phyloP scores from a whole-genome alignment of 2,113 vertebrate species.

The Pangasianodon gigas region DNA sequence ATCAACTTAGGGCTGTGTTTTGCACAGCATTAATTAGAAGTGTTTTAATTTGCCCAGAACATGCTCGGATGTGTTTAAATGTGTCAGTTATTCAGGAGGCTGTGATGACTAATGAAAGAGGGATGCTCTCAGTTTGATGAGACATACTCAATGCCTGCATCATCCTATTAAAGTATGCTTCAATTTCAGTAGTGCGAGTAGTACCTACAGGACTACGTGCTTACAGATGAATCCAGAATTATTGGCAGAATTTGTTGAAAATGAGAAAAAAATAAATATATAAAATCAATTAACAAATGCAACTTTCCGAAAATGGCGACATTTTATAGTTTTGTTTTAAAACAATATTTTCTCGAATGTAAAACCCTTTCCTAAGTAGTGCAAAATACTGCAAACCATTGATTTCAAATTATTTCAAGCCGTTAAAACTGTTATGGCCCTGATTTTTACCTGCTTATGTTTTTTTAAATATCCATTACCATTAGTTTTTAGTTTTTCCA shows the following conservation, averaged over 20 bases:
- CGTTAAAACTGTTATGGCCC: background rate
- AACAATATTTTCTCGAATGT: background rate
- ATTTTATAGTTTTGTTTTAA: background rate
- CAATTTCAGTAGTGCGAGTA: background rate
- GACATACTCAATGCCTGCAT: constrained; percentile 8
- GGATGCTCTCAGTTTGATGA: constrained; percentile 48
- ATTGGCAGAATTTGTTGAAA: background rate
- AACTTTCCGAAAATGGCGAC: background rate
- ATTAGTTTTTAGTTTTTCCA: background rate
- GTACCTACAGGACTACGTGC: background rate
- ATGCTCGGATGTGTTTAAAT: constrained; percentile 68
- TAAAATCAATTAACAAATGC: background rate
- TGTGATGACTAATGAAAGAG: constrained; percentile 73
- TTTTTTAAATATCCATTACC: background rate
- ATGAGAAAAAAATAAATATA: background rate
- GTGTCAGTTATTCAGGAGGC: constrained; percentile 69
- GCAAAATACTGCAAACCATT: background rate
- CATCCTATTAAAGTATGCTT: background rate
- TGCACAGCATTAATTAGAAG: constrained; percentile 78
- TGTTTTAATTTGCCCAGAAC: constrained; percentile 78
- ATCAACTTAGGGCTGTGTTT: constrained; percentile 76
- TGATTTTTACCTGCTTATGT: background rate
- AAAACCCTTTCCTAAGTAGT: background rate
- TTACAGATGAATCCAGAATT: too few species aligned
- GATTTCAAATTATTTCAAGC: background rate